Conservation (phyloP, 2,888 invertebrate genomes). For the Allophyes oxyacanthae region DNA sequence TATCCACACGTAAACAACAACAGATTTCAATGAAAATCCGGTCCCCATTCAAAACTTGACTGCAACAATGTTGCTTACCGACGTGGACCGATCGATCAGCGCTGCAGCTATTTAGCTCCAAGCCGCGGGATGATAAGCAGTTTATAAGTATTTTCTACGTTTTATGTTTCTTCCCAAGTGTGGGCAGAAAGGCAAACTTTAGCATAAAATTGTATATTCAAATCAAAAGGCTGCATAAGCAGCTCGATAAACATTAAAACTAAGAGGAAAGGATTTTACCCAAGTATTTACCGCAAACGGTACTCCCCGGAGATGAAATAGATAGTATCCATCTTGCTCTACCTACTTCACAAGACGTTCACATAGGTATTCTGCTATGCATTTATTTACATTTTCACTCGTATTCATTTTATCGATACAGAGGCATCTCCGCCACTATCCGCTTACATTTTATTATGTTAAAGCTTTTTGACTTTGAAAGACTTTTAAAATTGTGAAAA, state of each 20-base stretch:
- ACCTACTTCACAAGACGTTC: constrained; percentile 48
- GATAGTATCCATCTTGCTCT: constrained; percentile 51
- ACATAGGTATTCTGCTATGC: constrained; percentile 49
- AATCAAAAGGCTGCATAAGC: constrained; percentile 48
- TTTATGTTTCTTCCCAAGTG: constrained; percentile 23
- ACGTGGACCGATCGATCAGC: not conserved
- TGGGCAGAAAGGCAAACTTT: constrained; percentile 21
- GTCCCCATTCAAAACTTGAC: too few species aligned
- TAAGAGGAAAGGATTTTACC: constrained; percentile 51
- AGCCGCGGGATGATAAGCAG: not conserved
- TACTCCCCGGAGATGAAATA: constrained; percentile 55
- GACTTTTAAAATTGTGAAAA: constrained; percentile 19
- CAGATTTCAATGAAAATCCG: too few species aligned
- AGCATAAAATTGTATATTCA: constrained; percentile 47
- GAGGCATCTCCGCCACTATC: constrained; percentile 35
- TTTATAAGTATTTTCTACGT: constrained; percentile 16
- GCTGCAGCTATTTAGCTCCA: not conserved
- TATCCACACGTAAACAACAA: too few species aligned
- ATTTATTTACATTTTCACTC: constrained; percentile 56
- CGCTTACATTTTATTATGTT: constrained; percentile 25
- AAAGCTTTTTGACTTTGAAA: constrained; percentile 21
- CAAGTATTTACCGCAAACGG: constrained; percentile 47
- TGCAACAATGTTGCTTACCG: too few species aligned
- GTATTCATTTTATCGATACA: constrained; percentile 49
- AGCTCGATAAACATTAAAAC: constrained; percentile 52